Base-by-base conservation (phyloP, 2,888 invertebrate genomes). In the Cephonodes hylas region DNA sequence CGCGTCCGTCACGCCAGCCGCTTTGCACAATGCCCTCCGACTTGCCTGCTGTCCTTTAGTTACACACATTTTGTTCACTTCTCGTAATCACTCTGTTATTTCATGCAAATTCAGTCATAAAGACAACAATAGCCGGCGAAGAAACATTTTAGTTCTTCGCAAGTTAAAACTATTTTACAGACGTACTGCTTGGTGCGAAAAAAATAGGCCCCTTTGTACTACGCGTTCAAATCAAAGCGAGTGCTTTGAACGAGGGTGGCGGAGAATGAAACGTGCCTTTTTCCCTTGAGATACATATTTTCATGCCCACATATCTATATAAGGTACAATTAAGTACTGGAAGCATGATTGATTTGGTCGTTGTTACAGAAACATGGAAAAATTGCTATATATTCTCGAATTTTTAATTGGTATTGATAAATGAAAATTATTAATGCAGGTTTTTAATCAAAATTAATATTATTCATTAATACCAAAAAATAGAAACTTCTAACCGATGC, bases 1-100 rank as follows among this genome's bases (percentile, higher is more conserved):
- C 91, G 88, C 72, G 75, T 81, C 91, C 83, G 91, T 91, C 84
- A 89, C 84, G 91, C 82, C 76, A 71, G 68, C 66, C 75, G 78
- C 72, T 66, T 74, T 76, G 83, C 80, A 77, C 84, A 79, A 77
- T 84, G 85, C 84, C 84, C 84, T 84, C 81, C 73, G 75, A 75
- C 76, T 73, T 69, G 66, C 63, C 74, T 66, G 63, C 74, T 66
- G 76, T 79, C 79, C 80, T 82, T 80, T 75, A 70, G 72, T 72
- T 58, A 20, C 45, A 45, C 45, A 38, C 23, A 45, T 45, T 25
- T 61, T 45, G 20, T 25, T 46, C 23, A 57, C 44, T 20, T 57
- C 44, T 10, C 63, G 61, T 48, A 63, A 58, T 45, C 13, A 18
- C 22, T 22, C 27, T 23, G 10, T n/a, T 23, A 38, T 38, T 27